Evolutionary conservation across 2,113 vertebrate genomes (phyloP), one percentile per base, ranked within the genome.

Genomic region (Australoheros scitulus): DNA sequence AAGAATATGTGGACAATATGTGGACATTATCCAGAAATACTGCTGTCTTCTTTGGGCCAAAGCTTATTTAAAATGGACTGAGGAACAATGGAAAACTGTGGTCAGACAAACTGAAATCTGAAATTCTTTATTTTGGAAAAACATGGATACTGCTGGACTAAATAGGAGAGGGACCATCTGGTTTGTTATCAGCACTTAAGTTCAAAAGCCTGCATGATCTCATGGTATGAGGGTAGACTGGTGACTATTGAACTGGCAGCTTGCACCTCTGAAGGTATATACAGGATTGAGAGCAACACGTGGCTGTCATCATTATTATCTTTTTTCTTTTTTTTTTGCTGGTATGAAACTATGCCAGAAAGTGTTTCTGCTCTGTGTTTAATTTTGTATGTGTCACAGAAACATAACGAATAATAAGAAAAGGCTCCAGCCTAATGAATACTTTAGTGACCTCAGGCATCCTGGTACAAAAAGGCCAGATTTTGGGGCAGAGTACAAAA

Each of bases 1-100:
- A 22, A 11, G 38, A 41, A 1, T n/a, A n/a, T n/a, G n/a, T n/a
- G n/a, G n/a, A 34, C 13, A 6, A 64, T 64, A n/a, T 64, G 0
- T 64, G 6, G 22, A 64, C 4, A 22, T 22, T 34, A 64, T 41
- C 0, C 20, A 64, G 6, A 64, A 38, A 41, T 41, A 11, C 34
- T 20, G n/a, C 0, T 20, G n/a, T 64, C 0, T 38, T 22, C n/a
- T 64, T 36, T 10, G 38, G n/a, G 7, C 22, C 63, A 65, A 14
- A 65, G 24, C 43, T 17, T n/a, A 47, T 43, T 65, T 43, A 47
- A 1, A 65, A 43, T 1, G 2, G n/a, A 14, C 41, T 13, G 41
- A 10, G 38, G 63, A n/a, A 43, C 43, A 65, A 11, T 43, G n/a
- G 0, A 43, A 43, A 65, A 6, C 10, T 11, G 11, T 11, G 38